phyloP scores from a whole-genome alignment of 2,113 vertebrate species.

The Xenopus laevis region DNA sequence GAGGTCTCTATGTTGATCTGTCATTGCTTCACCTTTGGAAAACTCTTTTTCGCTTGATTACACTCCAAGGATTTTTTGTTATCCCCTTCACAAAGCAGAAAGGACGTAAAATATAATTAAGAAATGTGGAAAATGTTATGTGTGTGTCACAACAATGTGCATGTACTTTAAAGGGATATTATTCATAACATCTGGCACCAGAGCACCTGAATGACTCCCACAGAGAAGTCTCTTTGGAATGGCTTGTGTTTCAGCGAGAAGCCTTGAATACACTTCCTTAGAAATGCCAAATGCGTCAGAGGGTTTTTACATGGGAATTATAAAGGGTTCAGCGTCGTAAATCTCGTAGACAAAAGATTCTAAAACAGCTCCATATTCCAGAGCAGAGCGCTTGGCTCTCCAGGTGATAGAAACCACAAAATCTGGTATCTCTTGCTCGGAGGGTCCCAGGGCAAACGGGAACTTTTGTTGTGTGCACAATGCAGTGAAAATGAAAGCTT shows the following conservation, averaged over 20 bases:
- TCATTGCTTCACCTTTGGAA: background rate
- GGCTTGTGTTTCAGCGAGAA: background rate
- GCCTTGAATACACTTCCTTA: background rate
- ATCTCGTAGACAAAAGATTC: background rate
- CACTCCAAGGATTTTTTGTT: background rate
- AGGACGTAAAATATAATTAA: background rate
- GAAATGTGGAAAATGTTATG: background rate
- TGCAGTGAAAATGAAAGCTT: no score
- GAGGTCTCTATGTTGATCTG: background rate
- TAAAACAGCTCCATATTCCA: background rate
- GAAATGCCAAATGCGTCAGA: background rate
- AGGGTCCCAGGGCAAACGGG: no score
- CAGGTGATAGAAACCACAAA: no score
- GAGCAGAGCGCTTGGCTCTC: no score
- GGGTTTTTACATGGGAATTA: background rate
- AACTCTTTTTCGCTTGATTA: background rate
- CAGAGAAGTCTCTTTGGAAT: background rate
- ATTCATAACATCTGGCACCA: background rate
- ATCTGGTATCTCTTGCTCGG: no score
- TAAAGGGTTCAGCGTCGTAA: background rate
- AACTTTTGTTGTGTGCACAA: no score
- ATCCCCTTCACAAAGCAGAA: background rate
- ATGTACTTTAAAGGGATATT: background rate
- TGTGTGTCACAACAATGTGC: background rate
- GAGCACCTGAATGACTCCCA: background rate